Conservation (phyloP, 2,888 invertebrate species). For the Lagria hirta region DNA sequence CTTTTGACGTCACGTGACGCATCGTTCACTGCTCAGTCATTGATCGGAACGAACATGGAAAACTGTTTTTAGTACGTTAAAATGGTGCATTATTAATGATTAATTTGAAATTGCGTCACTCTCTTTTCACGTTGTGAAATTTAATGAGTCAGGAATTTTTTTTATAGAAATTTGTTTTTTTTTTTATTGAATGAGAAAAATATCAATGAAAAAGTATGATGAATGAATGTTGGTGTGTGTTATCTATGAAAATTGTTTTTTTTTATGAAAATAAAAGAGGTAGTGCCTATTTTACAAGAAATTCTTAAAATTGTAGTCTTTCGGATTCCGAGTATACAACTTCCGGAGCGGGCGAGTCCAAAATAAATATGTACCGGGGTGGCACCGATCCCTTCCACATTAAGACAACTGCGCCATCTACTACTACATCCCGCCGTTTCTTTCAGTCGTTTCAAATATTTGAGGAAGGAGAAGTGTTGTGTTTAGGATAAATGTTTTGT, state of each 20-base stretch:
- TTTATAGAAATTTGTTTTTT: no score
- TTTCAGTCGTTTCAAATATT: slow-evolving; percentile 39
- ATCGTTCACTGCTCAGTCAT: slow-evolving; percentile 18
- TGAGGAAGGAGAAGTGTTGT: slow-evolving; percentile 14
- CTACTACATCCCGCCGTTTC: slow-evolving; percentile 37
- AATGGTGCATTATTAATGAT: slow-evolving; percentile 7
- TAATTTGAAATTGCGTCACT: no score
- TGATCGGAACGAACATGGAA: slow-evolving; percentile 15
- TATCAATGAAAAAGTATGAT: no score
- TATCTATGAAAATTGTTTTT: no score
- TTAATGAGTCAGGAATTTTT: no score
- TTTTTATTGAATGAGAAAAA: no score
- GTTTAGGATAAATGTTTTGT: slow-evolving; percentile 6
- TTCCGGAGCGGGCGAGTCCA: slow-evolving; percentile 35
- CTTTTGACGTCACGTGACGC: slow-evolving; percentile 19
- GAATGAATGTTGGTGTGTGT: no score
- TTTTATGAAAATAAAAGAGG: no score
- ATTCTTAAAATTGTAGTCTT: slow-evolving; percentile 18
- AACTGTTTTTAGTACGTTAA: slow-evolving; percentile 8
- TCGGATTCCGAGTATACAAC: slow-evolving; percentile 25
- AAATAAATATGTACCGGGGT: slow-evolving; percentile 35
- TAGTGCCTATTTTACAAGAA: no score
- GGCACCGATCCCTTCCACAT: slow-evolving; percentile 32
- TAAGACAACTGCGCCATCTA: slow-evolving; percentile 34
- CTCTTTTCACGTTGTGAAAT: no score